Evolutionary conservation across 2,888 invertebrate species (phyloP).

Genomic region (Cerastoderma edule): DNA sequence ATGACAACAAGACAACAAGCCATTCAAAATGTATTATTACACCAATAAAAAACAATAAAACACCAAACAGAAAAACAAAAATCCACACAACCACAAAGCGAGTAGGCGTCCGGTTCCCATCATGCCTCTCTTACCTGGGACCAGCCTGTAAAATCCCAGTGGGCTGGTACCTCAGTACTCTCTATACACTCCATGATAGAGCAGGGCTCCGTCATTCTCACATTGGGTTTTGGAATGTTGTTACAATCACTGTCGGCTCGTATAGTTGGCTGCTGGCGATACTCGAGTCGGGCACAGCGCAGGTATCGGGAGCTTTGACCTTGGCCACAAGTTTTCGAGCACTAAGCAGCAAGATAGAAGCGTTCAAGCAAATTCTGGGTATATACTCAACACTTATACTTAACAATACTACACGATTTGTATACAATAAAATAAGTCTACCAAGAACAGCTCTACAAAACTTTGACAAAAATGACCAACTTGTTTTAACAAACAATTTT

Average conservation of each 20-base stretch:
- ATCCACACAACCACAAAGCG: not conserved
- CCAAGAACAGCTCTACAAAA: too few relatives aligned
- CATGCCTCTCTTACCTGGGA: conserved; percentile 63
- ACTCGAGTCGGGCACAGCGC: conserved; percentile 60
- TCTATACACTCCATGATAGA: conserved; percentile 61
- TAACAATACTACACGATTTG: too few relatives aligned
- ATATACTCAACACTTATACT: too few relatives aligned
- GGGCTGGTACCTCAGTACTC: conserved; percentile 30
- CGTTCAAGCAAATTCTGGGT: conserved; percentile 28
- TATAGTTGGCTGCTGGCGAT: conserved; percentile 50
- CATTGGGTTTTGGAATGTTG: conserved; percentile 61
- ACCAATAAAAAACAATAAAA: too few relatives aligned
- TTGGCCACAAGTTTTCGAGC: conserved; percentile 71
- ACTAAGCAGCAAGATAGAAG: conserved; percentile 69
- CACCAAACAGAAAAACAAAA: conserved; percentile 5
- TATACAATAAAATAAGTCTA: too few relatives aligned
- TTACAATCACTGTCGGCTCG: conserved; percentile 55
- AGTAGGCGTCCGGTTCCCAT: conserved; percentile 1
- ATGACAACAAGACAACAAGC: too few relatives aligned
- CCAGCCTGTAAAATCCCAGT: conserved; percentile 66
- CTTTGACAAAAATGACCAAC: too few relatives aligned
- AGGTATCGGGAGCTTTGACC: conserved; percentile 66
- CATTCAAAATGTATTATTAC: too few relatives aligned
- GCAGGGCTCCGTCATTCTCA: conserved; percentile 62
- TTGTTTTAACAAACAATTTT: too few relatives aligned